These are phyloP conservation scores for Gymnopithys bicolor DNA, from an alignment of 2,797 vertebrate species.

Conservation along the genomic window DNA sequence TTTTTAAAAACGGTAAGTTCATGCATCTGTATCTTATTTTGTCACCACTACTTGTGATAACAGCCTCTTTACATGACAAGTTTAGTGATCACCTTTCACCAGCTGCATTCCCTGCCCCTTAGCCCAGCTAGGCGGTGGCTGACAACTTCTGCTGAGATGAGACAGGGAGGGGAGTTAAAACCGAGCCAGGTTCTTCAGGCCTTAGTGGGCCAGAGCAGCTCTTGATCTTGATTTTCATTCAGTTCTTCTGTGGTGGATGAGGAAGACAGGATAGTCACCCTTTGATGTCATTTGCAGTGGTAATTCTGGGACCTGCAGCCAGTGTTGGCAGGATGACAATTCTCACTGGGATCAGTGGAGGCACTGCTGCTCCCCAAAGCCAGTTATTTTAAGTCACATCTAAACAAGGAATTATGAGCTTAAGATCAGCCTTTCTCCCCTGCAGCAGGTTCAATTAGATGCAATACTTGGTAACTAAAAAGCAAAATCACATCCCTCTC, in stretches of 20 bases:
- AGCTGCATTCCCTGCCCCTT: background rate
- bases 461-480: background rate
- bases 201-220: background rate
- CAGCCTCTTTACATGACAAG: background rate
- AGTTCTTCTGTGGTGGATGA: background rate
- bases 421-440: slow-evolving; percentile 21
- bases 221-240: background rate
- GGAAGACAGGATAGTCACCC: background rate
- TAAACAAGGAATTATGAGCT: slow-evolving; percentile 42
- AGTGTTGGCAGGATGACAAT: background rate
- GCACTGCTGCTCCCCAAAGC: slow-evolving; percentile 12
- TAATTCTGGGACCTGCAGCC: background rate
- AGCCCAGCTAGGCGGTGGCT: background rate
- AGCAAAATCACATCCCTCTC: background rate
- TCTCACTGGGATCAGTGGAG: background rate
- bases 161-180: background rate
- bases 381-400: slow-evolving; percentile 56
- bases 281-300: background rate
- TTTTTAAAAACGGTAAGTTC: background rate
- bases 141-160: background rate
- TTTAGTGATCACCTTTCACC: background rate
- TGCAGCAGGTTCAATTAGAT: background rate
- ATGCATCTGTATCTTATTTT: background rate
- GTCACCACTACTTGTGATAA: background rate
- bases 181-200: background rate